These are phyloP conservation scores for Paratrypauchen microcephalus DNA, from an alignment of 2,797 vertebrate genomes.

Conservation along the genomic window DNA sequence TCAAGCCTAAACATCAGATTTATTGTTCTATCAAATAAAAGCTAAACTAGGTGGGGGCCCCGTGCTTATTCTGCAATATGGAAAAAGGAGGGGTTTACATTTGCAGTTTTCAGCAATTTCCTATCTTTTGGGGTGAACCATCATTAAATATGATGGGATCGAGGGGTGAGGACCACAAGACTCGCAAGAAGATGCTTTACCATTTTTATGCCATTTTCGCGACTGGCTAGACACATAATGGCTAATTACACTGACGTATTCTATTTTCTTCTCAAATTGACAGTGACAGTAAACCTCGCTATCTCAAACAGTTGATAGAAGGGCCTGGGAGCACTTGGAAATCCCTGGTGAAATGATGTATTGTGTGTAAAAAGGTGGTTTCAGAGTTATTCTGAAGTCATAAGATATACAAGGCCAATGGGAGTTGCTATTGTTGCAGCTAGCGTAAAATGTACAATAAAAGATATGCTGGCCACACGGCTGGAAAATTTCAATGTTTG, in stretches of 20 bases:
- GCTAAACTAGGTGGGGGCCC: background rate
- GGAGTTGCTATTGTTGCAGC: constrained; percentile 51
- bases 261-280: constrained; percentile 27
- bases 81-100: constrained; percentile 11
- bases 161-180: constrained; percentile 28
- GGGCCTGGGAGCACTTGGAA: constrained; percentile 13
- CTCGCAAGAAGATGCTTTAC: constrained; percentile 54
- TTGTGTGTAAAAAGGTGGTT: constrained; percentile 4
- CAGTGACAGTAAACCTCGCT: constrained; percentile 34
- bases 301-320: constrained; percentile 30
- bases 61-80: background rate
- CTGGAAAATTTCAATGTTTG: constrained; percentile 64
- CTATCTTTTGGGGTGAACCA: constrained; percentile 1
- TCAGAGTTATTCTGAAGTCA: constrained; percentile 36
- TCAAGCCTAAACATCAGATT: constrained; percentile 1
- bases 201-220: constrained; percentile 54
- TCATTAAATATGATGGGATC: constrained; percentile 17
- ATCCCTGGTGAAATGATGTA: constrained; percentile 20
- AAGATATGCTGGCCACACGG: constrained; percentile 45
- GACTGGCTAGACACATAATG: constrained; percentile 58
- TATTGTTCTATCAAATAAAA: constrained; percentile 21
- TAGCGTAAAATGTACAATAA: constrained; percentile 40
- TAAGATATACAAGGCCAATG: constrained; percentile 43
- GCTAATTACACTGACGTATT: constrained; percentile 61
- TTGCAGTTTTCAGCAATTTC: constrained; percentile 17